Evolutionary conservation across 2,797 vertebrate species (phyloP).

Genomic region (Allobates femoralis): DNA sequence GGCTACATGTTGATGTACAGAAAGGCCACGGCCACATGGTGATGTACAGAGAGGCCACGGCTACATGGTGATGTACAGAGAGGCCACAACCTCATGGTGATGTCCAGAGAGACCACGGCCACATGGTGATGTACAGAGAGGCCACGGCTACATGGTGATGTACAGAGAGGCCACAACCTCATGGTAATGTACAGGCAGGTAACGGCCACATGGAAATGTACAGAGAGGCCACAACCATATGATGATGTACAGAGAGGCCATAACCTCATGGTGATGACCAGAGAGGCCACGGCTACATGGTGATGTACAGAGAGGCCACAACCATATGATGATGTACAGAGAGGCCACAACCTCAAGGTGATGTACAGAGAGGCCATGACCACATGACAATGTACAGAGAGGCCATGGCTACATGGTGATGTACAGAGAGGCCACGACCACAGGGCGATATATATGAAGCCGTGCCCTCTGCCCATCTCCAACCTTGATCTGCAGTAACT

Average conservation of each 20-base stretch:
- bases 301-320: no score
- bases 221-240: no score
- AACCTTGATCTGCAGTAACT: not conserved
- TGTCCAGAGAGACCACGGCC: not conserved
- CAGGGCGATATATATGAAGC: not conserved
- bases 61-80: not conserved
- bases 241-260: not conserved
- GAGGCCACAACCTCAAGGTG: no score
- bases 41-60: not conserved
- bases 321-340: not conserved
- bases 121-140: not conserved
- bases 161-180: not conserved
- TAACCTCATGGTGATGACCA: no score
- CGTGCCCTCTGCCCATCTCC: not conserved
- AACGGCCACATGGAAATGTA: not conserved
- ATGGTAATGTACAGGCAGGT: not conserved
- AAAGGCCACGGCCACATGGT: no score
- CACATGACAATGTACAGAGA: no score
- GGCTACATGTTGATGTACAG: no score
- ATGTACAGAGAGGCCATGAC: not conserved
- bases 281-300: no score
- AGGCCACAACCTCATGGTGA: not conserved
- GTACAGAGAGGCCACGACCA: not conserved
- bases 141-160: not conserved
- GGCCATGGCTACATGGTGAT: not conserved